Evolutionary conservation across 2,888 invertebrate genomes (phyloP).

Genomic region (Ophioninae sp.): DNA sequence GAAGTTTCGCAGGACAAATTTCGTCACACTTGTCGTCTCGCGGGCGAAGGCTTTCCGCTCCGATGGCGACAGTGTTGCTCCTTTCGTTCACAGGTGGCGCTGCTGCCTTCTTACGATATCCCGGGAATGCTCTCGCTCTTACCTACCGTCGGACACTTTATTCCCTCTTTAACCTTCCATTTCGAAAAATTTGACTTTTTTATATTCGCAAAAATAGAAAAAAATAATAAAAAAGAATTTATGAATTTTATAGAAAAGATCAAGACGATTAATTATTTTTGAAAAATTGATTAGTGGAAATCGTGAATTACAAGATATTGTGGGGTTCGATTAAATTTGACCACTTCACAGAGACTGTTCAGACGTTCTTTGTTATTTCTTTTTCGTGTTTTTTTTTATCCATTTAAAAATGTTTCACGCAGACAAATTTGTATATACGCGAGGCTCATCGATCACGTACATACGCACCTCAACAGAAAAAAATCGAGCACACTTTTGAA

Average conservation of each 20-base stretch:
- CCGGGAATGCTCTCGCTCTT: neutral
- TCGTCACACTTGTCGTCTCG: neutral
- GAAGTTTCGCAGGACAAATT: neutral
- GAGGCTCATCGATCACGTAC: slow-evolving; percentile 68
- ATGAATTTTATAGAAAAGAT: slow-evolving; percentile 44
- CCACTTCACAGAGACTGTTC: slow-evolving; percentile 64
- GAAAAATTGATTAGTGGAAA: slow-evolving; percentile 26
- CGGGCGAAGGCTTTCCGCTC: neutral
- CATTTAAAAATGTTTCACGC: slow-evolving; percentile 50
- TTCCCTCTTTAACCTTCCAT: neutral
- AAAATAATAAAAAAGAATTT: neutral
- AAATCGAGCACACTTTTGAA: slow-evolving; percentile 34
- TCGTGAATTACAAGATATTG: slow-evolving; percentile 31
- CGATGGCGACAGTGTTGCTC: neutral
- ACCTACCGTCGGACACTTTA: neutral
- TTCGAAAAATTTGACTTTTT: neutral
- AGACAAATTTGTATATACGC: slow-evolving; percentile 63
- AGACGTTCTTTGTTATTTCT: slow-evolving; percentile 44
- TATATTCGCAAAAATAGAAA: neutral
- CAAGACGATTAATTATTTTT: slow-evolving; percentile 41
- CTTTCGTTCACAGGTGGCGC: slow-evolving; percentile 38
- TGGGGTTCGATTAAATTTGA: slow-evolving; percentile 58
- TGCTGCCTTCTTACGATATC: neutral
- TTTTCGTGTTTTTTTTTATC: slow-evolving; percentile 8
- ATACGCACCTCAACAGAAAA: slow-evolving; percentile 34